phyloP scores from a whole-genome alignment of 2,113 vertebrate genomes.

The Danionella cerebrum region DNA sequence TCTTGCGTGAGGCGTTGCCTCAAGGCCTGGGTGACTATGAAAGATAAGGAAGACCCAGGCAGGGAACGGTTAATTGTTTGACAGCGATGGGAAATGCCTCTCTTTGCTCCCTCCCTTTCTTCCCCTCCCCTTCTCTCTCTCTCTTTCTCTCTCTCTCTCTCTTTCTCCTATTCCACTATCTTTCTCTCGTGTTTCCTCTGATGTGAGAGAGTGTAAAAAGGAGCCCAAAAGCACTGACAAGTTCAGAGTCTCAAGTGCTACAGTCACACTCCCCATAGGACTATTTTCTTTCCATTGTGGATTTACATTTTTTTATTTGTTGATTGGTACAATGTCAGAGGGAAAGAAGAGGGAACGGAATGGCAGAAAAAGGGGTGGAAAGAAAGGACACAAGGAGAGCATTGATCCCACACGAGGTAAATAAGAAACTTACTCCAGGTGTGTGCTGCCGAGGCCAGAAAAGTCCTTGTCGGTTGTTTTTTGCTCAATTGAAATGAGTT shows the following conservation, averaged over 20 bases:
- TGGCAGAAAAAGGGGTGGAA: conserved; percentile 59
- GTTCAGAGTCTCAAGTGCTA: conserved; percentile 61
- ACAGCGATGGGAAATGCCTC: conserved; percentile 68
- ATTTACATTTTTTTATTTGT: conserved; percentile 55
- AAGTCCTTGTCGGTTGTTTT: background rate
- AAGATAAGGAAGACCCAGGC: conserved; percentile 54
- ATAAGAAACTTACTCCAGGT: conserved; percentile 3
- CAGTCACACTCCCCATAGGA: conserved; percentile 59
- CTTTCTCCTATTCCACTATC: background rate
- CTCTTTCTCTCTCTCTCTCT: conserved; percentile 35
- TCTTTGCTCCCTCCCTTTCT: conserved; percentile 42
- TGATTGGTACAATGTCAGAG: conserved; percentile 62
- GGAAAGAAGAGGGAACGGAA: conserved; percentile 58
- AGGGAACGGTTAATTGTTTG: conserved; percentile 63
- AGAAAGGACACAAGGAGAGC: conserved; percentile 49
- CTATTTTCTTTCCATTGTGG: conserved; percentile 51
- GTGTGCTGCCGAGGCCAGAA: background rate
- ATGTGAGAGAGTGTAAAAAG: conserved; percentile 71
- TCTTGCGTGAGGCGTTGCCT: conserved; percentile 7
- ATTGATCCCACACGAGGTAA: conserved; percentile 58
- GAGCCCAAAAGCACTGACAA: conserved; percentile 57
- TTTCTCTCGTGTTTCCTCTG: conserved; percentile 58
- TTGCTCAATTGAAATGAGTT: too few species aligned
- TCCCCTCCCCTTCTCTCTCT: conserved; percentile 31
- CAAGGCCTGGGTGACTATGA: conserved; percentile 46